phyloP scores from a whole-genome alignment of 1,140 invertebrate species.

The Eriocheir sinensis region DNA sequence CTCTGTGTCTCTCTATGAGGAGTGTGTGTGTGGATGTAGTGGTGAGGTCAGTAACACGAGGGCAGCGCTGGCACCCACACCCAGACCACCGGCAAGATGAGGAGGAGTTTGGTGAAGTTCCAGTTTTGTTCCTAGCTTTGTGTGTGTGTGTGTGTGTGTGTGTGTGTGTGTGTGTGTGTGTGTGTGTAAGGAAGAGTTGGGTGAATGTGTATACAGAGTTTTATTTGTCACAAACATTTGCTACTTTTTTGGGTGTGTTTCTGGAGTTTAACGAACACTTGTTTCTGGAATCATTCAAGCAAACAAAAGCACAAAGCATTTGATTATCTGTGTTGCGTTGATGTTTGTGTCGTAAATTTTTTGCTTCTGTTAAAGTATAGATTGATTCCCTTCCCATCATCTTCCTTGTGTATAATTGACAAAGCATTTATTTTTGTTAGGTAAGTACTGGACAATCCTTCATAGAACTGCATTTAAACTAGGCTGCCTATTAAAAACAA shows the following conservation, averaged over 20 bases:
- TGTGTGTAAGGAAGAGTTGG: background rate
- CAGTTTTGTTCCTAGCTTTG: conserved; percentile 45
- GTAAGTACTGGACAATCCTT: background rate
- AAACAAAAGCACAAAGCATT: background rate
- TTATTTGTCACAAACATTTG: background rate
- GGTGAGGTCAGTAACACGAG: background rate
- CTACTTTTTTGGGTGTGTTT: background rate
- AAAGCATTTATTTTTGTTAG: conserved; percentile 7
- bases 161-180: conserved; percentile 28
- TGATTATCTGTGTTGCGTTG: background rate
- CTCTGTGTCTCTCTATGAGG: conserved; percentile 48
- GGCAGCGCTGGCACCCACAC: background rate
- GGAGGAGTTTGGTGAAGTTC: conserved; percentile 32
- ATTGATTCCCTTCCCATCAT: no score
- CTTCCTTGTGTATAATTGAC: conserved; percentile 14
- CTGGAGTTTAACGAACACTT: conserved; percentile 30
- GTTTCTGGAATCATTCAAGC: background rate
- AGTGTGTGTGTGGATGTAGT: background rate
- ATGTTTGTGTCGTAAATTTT: background rate
- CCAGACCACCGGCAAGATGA: background rate
- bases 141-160: conserved; percentile 33
- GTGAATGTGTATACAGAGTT: background rate
- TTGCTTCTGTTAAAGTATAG: no score
- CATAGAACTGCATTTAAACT: conserved; percentile 1
- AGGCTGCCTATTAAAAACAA: background rate